Evolutionary conservation across 2,888 invertebrate species (phyloP), one percentile per base, ranked within the genome.

Genomic region (Blomia tropicalis): DNA sequence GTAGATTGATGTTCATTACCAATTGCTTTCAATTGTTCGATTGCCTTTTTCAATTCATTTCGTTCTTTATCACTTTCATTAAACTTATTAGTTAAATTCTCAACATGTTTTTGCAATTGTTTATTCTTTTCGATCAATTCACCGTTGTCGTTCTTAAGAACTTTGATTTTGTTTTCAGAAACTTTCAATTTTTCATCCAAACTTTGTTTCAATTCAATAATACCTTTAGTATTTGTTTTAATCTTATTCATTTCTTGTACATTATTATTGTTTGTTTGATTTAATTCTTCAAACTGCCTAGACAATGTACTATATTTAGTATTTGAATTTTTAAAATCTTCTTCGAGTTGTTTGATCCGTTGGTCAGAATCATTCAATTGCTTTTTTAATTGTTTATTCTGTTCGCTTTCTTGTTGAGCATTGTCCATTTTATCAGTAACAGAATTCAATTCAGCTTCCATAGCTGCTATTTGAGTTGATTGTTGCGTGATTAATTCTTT

Each of bases 231-330:
- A 11, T 60, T 64, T n/a, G 63, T 51, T 58, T 60, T 65, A n/a
- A 66, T 53, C 25, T 64, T 43, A 7, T 22, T 30, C 22, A 66
- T 44, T 59, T 66, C 61, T 51, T 64, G 64, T 41, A 58, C 72
- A 62, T 65, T 69, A 44, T 70, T 68, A 23, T 65, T 64, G 63
- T 71, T 43, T 4, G 47, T 7, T n/a, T n/a, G 30, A 7, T 58
- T 32, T 17, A 27, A 17, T 19, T 29, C 47, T 17, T n/a, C 51
- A 4, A 54, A 2, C n/a, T 60, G 25, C 2, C 22, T 4, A 2
- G 19, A 22, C 22, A 59, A 36, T 43, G 27, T 17, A 19, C 14
- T 23, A 47, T 23, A 14, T 2, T 5, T 17, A 19, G 17, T 11
- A 22, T 14, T 2, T 23, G 11, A 14, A 14, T 2, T 22, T 47